Conservation (phyloP, 1,140 invertebrate genomes). For the Scaptomyza pallida region DNA sequence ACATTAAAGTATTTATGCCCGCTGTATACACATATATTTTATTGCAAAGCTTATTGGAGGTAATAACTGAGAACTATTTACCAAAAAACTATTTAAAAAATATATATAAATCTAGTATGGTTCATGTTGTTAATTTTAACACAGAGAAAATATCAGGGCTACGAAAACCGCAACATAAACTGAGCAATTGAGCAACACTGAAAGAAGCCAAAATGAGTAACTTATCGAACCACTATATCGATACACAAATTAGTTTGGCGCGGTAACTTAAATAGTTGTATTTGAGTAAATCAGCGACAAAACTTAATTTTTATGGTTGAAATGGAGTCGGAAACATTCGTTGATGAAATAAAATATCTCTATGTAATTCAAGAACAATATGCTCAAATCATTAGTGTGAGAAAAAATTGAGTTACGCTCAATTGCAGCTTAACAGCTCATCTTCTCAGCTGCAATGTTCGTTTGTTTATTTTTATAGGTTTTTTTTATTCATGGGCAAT, state of each 20-base stretch:
- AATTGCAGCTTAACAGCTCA: not conserved
- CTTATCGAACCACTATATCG: not conserved
- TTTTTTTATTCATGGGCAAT: conserved; percentile 41
- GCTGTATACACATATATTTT: too few species aligned
- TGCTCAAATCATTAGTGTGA: conserved; percentile 16
- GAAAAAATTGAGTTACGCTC: not conserved
- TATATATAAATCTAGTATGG: too few species aligned
- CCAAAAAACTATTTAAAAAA: too few species aligned
- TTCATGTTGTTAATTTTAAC: too few species aligned
- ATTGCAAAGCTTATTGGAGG: too few species aligned
- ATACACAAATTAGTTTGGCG: not conserved
- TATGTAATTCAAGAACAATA: not conserved
- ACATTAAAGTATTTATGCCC: not conserved
- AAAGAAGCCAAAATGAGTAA: not conserved
- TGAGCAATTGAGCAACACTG: not conserved
- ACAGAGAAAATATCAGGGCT: not conserved
- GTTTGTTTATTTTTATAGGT: conserved; percentile 8
- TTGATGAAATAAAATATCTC: not conserved
- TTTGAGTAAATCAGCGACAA: too few species aligned
- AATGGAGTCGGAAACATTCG: not conserved
- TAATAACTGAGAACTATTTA: too few species aligned
- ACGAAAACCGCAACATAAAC: not conserved
- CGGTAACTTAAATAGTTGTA: not conserved
- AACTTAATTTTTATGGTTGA: too few species aligned
- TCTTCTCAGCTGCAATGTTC: conserved; percentile 25